Percentiles rank a stretch among this genome's conserved stretches.
Evolutionary conservation across 2,113 vertebrate species (phyloP).

Genomic region (Romanogobio albipinnatus): DNA sequence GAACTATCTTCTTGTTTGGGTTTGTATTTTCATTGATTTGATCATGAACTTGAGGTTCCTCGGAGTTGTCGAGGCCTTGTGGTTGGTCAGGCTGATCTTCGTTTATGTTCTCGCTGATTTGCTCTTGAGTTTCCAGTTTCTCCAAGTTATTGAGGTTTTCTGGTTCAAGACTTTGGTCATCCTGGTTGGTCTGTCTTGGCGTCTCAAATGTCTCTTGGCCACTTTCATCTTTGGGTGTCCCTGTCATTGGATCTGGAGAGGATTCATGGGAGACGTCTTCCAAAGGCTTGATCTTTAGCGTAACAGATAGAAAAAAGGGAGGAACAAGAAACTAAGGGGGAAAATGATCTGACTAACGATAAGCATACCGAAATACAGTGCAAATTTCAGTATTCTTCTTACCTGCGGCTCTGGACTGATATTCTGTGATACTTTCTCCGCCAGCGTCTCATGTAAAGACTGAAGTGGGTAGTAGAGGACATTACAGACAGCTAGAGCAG

Average conservation of each 20-base stretch:
- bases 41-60: background rate
- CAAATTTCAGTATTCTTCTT: constrained; percentile 7
- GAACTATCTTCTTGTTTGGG: constrained; percentile 1
- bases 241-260: constrained; percentile 12
- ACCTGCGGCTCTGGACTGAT: constrained; percentile 51
- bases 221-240: background rate
- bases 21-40: background rate
- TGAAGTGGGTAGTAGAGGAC: constrained; percentile 81
- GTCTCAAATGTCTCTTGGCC: constrained; percentile 6
- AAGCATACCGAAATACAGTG: background rate
- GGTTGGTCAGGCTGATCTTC: background rate
- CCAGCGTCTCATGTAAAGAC: constrained; percentile 69
- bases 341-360: background rate
- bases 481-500: constrained; percentile 78
- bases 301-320: constrained; percentile 4
- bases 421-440: constrained; percentile 63
- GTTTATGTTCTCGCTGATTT: background rate
- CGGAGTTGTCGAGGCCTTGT: background rate
- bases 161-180: background rate
- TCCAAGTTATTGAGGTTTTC: constrained; percentile 7
- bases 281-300: constrained; percentile 20
- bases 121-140: background rate
- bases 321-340: background rate
- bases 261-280: background rate
- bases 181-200: constrained; percentile 12